Evolutionary conservation across 2,797 vertebrate species (phyloP).

Genomic region (Microtus agrestis): DNA sequence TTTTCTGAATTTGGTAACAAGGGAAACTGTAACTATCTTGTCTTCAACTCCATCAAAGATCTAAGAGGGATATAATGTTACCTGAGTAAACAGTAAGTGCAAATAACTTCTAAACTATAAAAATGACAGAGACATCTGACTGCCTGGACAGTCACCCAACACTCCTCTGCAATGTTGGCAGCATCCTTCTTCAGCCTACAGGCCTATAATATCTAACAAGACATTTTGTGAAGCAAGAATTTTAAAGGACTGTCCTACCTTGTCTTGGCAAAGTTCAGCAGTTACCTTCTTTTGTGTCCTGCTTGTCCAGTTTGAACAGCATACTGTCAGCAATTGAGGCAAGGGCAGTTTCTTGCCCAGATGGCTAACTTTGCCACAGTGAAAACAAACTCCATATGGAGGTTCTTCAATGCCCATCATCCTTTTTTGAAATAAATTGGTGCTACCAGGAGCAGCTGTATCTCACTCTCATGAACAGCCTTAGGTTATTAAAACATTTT

Average conservation of each 20-base stretch:
- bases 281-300: neutral
- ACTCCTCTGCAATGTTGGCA: neutral
- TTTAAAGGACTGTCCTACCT: neutral
- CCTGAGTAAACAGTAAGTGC: neutral
- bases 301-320: neutral
- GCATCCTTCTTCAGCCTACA: neutral
- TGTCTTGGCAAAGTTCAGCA: neutral
- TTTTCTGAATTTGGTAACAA: neutral
- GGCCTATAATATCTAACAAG: no score
- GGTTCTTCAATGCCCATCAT: neutral
- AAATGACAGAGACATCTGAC: neutral
- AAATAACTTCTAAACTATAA: neutral
- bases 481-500: neutral
- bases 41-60: neutral
- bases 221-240: no score
- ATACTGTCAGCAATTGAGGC: neutral
- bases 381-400: neutral
- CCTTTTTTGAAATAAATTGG: neutral
- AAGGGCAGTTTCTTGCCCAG: neutral
- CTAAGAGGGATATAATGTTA: neutral
- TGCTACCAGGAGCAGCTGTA: neutral
- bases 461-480: neutral
- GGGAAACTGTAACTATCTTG: neutral
- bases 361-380: neutral
- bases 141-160: neutral